Evolutionary conservation across 2,797 vertebrate species (phyloP), one percentile per base, ranked within the genome.

Genomic region (Huso huso): DNA sequence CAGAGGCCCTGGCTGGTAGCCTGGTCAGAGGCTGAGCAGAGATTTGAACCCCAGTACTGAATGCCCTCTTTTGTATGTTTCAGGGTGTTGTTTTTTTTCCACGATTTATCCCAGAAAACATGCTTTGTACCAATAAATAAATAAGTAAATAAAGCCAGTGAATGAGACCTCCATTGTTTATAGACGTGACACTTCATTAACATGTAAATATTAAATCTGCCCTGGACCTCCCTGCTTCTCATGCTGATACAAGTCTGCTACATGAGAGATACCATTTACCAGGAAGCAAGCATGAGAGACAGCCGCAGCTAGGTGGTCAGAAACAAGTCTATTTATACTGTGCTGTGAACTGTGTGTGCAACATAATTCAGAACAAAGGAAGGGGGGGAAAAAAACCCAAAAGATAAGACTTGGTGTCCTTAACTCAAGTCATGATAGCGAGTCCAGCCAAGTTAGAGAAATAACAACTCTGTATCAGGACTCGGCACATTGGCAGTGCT

Each of bases 211-310:
- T 62, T 48, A 37, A 48, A 37, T 62, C 59, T 61, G 6, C 59
- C 8, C 11, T 62, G 61, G 61, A 5, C 61, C 61, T 62, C 61
- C 37, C 61, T 37, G 61, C 61, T 12, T 62, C 48, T 48, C 63
- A 0, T 66, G 65, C 71, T 75, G 83, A 83, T 82, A 82, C 73
- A 51, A 67, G 73, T 66, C 79, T 79, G 82, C 73, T 80, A 76
- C 68, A 77, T 71, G 70, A 74, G 85, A 83, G 88, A 90, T 90
- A 90, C 86, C 82, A 70, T 18, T 69, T 72, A 68, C 70, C 82
- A 86, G 90, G 89, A 89, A 88, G 78, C 76, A 76, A 69, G 74
- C 74, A 66, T 62, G 64, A 62, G 60, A 58, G 23, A 57, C 52
- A 62, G 70, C 62, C 51, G 69, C 66, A 70, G 71, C 76, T 70